Evolutionary conservation across 1,140 invertebrate genomes (phyloP), one percentile per base, ranked within the genome.

Genomic region (Drosophila willistoni): DNA sequence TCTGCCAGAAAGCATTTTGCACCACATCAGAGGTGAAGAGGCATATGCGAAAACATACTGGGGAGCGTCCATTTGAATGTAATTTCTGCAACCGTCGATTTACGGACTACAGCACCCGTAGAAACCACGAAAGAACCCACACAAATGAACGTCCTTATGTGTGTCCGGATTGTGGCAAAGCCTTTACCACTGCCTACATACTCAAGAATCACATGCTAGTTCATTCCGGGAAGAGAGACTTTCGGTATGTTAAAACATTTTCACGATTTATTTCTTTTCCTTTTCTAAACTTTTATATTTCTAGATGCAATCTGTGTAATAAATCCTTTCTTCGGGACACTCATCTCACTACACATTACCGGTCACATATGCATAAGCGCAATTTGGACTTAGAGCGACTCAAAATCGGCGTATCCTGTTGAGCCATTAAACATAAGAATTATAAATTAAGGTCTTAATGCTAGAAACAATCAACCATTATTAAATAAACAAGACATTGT

Each of bases 101-200:
- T 54, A 82, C 86, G 44, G 86, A 90, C 64, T 90, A 90, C 39
- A 90, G 79, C 42, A 86, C 86, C 2, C 76, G 82, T 2, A 79
- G 86, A 4, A 90, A 86, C 60, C 86, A 90, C 22, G 86, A 90
- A 47, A 72, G 94, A 10, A 94, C 94, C 56, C 94, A 94, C 79
- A 94, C 93, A 14, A 94, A 94, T 66, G 93, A 94, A 70, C 84
- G 94, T 10, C 94, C 94, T 3, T 94, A 93, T 71, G 93, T 93
- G 67, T 94, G 94, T 70, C 86, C 85, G 19, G 93, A 93, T 64
- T 94, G 94, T 68, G 94, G 93, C 12, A 94, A 94, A 79, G 93
- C 93, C 7, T 94, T 94, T 63, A 94, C 93, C 14, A 94, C 94
- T 72, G 93, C 73, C 25, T 86, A 90, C 60, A 86, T 90, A 61